phyloP scores from a whole-genome alignment of 2,113 vertebrate species.

The Cryptomyrus ogoouensis region DNA sequence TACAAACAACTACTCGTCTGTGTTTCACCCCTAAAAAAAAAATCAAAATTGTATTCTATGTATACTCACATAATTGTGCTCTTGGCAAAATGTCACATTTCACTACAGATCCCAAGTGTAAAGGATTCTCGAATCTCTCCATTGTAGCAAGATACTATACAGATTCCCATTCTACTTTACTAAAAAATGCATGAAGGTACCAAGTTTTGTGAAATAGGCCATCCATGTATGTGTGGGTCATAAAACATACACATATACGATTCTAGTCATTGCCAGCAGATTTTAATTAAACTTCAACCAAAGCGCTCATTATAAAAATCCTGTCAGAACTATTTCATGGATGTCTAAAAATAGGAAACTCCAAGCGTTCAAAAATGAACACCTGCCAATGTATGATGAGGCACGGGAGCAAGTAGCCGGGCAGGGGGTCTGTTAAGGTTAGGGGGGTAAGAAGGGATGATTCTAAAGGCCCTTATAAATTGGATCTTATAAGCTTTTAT shows the following conservation, averaged over 20 bases:
- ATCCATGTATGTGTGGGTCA: constrained; percentile 54
- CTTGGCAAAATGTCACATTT: constrained; percentile 61
- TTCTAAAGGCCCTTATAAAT: not conserved
- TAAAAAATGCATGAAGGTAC: constrained; percentile 62
- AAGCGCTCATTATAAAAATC: not conserved
- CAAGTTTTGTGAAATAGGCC: constrained; percentile 61
- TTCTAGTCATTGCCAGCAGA: not conserved
- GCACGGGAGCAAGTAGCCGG: not conserved
- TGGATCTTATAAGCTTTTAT: not conserved
- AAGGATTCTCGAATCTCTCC: constrained; percentile 54
- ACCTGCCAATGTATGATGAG: not conserved
- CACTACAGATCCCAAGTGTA: constrained; percentile 49
- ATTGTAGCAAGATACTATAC: constrained; percentile 58
- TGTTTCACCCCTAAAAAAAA: constrained; percentile 55
- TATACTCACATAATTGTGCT: constrained; percentile 55
- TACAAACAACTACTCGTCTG: constrained; percentile 50
- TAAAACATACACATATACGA: not conserved
- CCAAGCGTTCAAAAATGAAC: not conserved
- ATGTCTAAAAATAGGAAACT: not conserved
- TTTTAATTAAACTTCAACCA: not conserved
- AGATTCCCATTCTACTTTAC: constrained; percentile 62
- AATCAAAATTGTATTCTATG: constrained; percentile 60
- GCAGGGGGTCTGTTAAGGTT: not conserved
- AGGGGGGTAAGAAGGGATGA: not conserved
- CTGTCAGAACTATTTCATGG: not conserved